phyloP scores from a whole-genome alignment of 2,888 invertebrate genomes.

The Hydroisotoma schaefferi region DNA sequence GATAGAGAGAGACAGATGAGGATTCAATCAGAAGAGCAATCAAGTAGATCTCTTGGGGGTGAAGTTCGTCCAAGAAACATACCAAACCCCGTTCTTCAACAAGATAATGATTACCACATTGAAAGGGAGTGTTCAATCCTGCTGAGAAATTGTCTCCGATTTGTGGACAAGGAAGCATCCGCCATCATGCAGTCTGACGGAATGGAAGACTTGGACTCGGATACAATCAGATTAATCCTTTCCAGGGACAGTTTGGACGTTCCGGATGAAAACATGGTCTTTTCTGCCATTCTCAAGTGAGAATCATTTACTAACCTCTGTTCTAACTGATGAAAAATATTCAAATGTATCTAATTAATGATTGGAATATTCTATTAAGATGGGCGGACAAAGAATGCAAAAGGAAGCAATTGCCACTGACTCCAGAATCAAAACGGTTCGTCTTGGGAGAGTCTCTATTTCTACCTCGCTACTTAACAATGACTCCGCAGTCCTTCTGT shows the following conservation, averaged over 20 bases:
- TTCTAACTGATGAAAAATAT: neutral
- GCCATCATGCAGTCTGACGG: conserved; percentile 58
- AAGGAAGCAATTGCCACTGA: conserved; percentile 57
- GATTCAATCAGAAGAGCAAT: neutral
- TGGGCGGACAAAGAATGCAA: conserved; percentile 62
- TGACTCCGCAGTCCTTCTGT: conserved; percentile 52
- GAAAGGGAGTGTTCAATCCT: conserved; percentile 59
- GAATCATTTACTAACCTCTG: neutral
- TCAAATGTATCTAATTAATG: neutral
- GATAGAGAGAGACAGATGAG: conserved; percentile 18
- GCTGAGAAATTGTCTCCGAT: conserved; percentile 64
- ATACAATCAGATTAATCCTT: conserved; percentile 64
- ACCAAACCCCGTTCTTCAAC: neutral
- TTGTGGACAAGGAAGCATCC: conserved; percentile 60
- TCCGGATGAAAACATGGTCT: conserved; percentile 56
- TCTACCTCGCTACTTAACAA: conserved; percentile 64
- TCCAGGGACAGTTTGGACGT: conserved; percentile 66
- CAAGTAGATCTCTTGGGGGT: neutral
- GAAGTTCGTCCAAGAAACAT: neutral
- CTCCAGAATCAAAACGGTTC: conserved; percentile 56
- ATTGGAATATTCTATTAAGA: conserved; percentile 15
- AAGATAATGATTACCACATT: conserved; percentile 11
- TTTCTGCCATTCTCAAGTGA: conserved; percentile 39
- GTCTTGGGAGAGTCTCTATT: conserved; percentile 60
- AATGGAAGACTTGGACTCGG: conserved; percentile 63